Conservation (phyloP, 2,888 invertebrate species). For the Nycteola revayana region DNA sequence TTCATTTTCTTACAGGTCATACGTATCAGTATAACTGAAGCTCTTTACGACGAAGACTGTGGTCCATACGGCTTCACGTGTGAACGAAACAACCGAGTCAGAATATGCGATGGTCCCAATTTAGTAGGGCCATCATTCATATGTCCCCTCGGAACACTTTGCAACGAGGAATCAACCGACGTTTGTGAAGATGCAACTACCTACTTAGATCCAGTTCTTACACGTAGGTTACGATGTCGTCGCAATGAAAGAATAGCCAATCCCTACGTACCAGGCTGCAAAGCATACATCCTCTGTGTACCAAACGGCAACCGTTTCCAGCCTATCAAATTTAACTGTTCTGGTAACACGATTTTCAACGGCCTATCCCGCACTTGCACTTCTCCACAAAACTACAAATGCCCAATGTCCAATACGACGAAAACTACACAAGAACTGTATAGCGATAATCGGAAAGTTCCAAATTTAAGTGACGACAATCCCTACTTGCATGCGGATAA, state of each 20-base stretch:
- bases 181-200: slow-evolving; percentile 64
- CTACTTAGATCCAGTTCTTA: slow-evolving; percentile 58
- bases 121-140: slow-evolving; percentile 60
- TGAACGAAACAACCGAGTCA: slow-evolving; percentile 53
- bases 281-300: slow-evolving; percentile 73
- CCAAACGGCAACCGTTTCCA: slow-evolving; percentile 68
- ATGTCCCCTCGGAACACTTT: slow-evolving; percentile 64
- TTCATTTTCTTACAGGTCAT: slow-evolving; percentile 32
- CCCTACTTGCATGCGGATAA: slow-evolving; percentile 11
- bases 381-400: slow-evolving; percentile 61
- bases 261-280: slow-evolving; percentile 65
- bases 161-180: slow-evolving; percentile 69
- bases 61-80: slow-evolving; percentile 70
- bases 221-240: slow-evolving; percentile 53
- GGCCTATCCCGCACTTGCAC: slow-evolving; percentile 66
- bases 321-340: slow-evolving; percentile 71
- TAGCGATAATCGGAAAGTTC: slow-evolving; percentile 41
- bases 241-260: slow-evolving; percentile 69
- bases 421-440: slow-evolving; percentile 40
- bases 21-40: slow-evolving; percentile 18
- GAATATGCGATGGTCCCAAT: slow-evolving; percentile 61
- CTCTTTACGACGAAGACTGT: slow-evolving; percentile 50
- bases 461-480: slow-evolving; percentile 19
- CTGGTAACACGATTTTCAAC: slow-evolving; percentile 69
- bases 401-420: slow-evolving; percentile 51